Evolutionary conservation across 2,888 invertebrate species (phyloP).

Genomic region (Palloptera scutellata): DNA sequence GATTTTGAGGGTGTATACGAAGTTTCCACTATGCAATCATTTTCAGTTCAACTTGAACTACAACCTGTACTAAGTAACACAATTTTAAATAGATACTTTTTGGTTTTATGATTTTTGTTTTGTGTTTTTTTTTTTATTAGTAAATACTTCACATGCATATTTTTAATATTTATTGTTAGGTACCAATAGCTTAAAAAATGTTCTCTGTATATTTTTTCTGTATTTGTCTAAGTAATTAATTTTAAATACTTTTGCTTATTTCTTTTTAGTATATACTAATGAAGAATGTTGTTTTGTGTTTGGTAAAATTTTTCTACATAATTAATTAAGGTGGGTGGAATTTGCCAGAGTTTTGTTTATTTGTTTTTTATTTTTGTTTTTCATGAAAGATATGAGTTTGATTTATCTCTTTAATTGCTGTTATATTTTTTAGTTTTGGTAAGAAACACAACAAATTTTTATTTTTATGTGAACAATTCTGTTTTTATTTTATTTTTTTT

Average conservation of each 20-base stretch:
- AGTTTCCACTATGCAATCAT: too few relatives aligned
- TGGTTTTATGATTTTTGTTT: conserved; percentile 31
- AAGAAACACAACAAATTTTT: background rate
- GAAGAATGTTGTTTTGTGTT: conserved; percentile 6
- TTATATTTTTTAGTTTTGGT: conserved; percentile 24
- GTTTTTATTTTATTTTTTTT: conserved; percentile 11
- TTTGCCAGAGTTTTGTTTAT: too few relatives aligned
- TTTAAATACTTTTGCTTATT: too few relatives aligned
- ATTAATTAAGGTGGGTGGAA: too few relatives aligned
- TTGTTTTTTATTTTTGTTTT: too few relatives aligned
- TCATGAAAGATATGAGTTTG: too few relatives aligned
- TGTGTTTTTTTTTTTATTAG: background rate
- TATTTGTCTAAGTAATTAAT: conserved; percentile 7
- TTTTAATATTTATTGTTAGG: conserved; percentile 14
- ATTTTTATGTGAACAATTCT: conserved; percentile 1
- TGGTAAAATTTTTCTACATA: conserved; percentile 2
- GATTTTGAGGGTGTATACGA: too few relatives aligned
- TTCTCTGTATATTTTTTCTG: background rate
- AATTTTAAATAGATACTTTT: conserved; percentile 25
- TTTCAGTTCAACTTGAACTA: too few relatives aligned
- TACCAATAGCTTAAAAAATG: background rate
- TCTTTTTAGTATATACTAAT: too few relatives aligned
- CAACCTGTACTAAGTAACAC: too few relatives aligned
- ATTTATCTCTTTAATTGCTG: background rate
- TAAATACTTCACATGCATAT: too few relatives aligned